Conservation (phyloP, 2,888 invertebrate species). For the Leucozona laternaria region DNA sequence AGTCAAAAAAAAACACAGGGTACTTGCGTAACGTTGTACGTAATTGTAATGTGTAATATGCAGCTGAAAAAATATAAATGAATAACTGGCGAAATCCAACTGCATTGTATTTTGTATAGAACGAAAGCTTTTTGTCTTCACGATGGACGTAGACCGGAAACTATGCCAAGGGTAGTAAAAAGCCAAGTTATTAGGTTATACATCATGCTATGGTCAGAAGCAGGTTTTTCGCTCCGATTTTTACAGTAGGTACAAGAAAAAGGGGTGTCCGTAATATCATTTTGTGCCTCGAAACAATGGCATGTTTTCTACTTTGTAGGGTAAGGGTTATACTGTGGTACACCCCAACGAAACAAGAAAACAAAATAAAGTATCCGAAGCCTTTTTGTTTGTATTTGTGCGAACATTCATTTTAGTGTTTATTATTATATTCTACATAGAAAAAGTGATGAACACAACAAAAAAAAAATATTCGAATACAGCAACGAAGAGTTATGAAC, state of each 20-base stretch:
- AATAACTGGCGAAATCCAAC: conserved; percentile 2
- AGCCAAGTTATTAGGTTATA: conserved; percentile 59
- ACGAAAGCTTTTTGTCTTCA: conserved; percentile 35
- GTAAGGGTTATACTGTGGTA: conserved; percentile 15
- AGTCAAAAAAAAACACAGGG: too few species aligned
- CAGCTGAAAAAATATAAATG: not conserved
- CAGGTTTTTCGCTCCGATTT: conserved; percentile 64
- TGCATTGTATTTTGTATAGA: not conserved
- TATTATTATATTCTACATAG: conserved; percentile 70
- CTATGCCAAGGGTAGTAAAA: conserved; percentile 63
- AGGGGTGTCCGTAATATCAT: conserved; percentile 50
- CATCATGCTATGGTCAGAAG: conserved; percentile 68
- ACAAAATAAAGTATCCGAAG: conserved; percentile 35
- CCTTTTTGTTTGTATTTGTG: conserved; percentile 21
- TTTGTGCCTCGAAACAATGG: conserved; percentile 56
- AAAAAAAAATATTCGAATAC: conserved; percentile 30
- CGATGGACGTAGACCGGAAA: conserved; percentile 57
- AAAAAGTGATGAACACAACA: conserved; percentile 50
- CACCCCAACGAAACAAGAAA: conserved; percentile 22
- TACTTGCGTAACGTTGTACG: too few species aligned
- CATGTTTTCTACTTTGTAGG: conserved; percentile 46
- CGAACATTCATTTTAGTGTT: conserved; percentile 60
- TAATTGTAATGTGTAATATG: too few species aligned
- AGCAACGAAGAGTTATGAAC: conserved; percentile 60
- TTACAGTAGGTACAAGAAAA: conserved; percentile 38